phyloP scores from a whole-genome alignment of 1,140 invertebrate genomes.

The Ceratoteleas bidentatus region DNA sequence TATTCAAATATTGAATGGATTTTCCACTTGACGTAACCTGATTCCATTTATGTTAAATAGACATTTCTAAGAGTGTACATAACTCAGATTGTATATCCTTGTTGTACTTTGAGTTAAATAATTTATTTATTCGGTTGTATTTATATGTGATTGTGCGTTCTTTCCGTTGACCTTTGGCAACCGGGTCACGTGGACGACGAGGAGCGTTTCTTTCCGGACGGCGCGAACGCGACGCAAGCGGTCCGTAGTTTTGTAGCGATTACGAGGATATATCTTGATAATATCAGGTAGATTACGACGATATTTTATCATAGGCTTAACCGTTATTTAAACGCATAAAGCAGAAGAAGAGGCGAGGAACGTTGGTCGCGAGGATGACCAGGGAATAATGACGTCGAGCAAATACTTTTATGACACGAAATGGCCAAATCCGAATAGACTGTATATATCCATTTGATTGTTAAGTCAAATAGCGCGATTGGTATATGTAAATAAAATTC shows the following conservation, averaged over 20 bases:
- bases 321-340: too few species aligned
- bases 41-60: too few species aligned
- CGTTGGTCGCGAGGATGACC: slow-evolving; percentile 50
- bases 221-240: slow-evolving; percentile 21
- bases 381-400: slow-evolving; percentile 14
- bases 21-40: too few species aligned
- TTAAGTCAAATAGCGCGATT: slow-evolving; percentile 71
- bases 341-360: slow-evolving; percentile 55
- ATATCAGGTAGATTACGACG: slow-evolving; percentile 62
- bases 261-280: slow-evolving; percentile 56
- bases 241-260: slow-evolving; percentile 58
- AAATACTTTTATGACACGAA: slow-evolving; percentile 67
- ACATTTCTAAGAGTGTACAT: too few species aligned
- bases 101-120: slow-evolving; percentile 43
- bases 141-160: slow-evolving; percentile 3
- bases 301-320: too few species aligned
- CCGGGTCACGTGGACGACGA: too few species aligned
- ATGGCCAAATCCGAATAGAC: slow-evolving; percentile 71
- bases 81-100: slow-evolving; percentile 40
- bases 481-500: slow-evolving; percentile 74
- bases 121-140: slow-evolving; percentile 46
- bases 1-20: too few species aligned
- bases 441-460: slow-evolving; percentile 75
- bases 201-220: slow-evolving; percentile 22
- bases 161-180: not conserved